phyloP scores from a whole-genome alignment of 1,140 invertebrate species.

The Philotrypesis tridentata region DNA sequence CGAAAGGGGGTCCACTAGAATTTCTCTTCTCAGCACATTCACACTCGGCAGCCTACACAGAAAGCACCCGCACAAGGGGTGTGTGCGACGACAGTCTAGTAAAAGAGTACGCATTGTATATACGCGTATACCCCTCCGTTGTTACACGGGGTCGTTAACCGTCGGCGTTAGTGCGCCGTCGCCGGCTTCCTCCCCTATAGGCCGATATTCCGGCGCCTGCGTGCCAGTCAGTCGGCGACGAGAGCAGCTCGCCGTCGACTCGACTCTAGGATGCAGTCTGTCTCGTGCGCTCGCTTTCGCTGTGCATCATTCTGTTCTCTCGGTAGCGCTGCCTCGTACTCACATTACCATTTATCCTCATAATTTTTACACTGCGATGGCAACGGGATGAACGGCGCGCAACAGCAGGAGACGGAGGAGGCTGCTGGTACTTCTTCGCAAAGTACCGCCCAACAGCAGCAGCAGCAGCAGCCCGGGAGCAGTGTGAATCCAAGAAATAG shows the following conservation, averaged over 20 bases:
- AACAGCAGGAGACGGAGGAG: conserved; percentile 10
- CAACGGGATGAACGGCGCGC: conserved; percentile 26
- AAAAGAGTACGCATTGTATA: not conserved
- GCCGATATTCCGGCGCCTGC: conserved; percentile 67
- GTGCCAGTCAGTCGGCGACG: conserved; percentile 43
- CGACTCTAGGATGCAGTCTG: not conserved
- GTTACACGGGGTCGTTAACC: conserved; percentile 19
- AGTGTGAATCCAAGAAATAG: conserved; percentile 47
- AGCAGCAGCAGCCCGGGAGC: conserved; percentile 2
- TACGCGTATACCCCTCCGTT: not conserved
- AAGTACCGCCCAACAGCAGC: not conserved
- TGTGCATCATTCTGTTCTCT: not conserved
- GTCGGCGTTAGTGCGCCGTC: not conserved
- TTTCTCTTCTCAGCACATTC: not conserved
- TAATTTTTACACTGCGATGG: not conserved
- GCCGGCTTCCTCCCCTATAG: conserved; percentile 42
- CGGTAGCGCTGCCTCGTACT: not conserved
- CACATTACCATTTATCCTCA: not conserved
- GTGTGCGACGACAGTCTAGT: not conserved
- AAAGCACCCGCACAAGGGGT: not conserved
- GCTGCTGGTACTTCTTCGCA: not conserved
- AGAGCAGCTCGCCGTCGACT: not conserved
- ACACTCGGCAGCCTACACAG: not conserved
- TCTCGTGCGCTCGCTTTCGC: not conserved
- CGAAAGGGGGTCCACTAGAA: not conserved